Evolutionary conservation across 2,797 vertebrate genomes (phyloP), one percentile per base, ranked within the genome.

Genomic region (Poeciliopsis infans): DNA sequence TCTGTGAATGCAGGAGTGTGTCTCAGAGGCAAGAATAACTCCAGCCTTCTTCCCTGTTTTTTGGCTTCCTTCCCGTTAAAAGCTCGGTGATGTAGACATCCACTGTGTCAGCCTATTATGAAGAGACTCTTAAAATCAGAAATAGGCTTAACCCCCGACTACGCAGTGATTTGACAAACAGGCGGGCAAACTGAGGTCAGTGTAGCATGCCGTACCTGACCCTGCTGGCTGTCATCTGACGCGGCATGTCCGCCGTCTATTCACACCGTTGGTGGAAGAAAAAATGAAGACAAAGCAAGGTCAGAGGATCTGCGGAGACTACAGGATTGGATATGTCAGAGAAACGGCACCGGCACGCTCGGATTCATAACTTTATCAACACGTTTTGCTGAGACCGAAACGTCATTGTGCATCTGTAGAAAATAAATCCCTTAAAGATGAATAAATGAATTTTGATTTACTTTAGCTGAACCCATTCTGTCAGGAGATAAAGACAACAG

Each of bases 91-190:
- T 75, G 80, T 76, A 71, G 68, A 81, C 36, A 23, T 46, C 74
- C 55, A 7, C 41, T 28, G 69, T 51, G 73, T 77, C 81, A 70
- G 57, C 70, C 78, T 76, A 78, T 83, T 82, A 88, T 61, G 33
- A 80, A 83, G 83, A 66, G 74, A 73, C 71, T 81, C 84, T 90
- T 16, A 84, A 59, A 86, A 80, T 7, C 87, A 86, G 86, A 84
- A 92, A 89, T 80, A 51, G 88, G 74, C 86, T 78, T 18, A 82
- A 90, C 84, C 88, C 89, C 81, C 79, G 89, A 92, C 69, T 84
- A 88, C 86, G 88, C 91, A 91, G 79, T 77, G 41, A 75, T 91
- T 86, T 92, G 92, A 90, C 85, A 89, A 88, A 82, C 61, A 46
- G 86, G 87, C 86, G 74, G 82, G 77, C 74, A 51, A 82, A 82